Evolutionary conservation across 2,113 vertebrate species (phyloP), one percentile per base, ranked within the genome.

Genomic region (Nibea coibor): DNA sequence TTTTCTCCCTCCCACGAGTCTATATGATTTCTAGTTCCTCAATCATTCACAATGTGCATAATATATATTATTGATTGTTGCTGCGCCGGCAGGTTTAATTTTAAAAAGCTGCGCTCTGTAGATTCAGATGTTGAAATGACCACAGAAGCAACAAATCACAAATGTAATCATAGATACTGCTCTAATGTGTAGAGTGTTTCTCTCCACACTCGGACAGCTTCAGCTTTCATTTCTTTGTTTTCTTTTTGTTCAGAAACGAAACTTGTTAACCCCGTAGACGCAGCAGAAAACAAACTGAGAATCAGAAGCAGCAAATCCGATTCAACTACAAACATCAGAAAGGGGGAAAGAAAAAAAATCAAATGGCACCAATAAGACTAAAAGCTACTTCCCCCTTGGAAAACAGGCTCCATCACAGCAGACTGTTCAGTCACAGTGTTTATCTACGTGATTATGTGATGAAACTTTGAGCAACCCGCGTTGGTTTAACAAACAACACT

Each of bases 11-110:
- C 61, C 24, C 14, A 51, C 5, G 24, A 66, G 57, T 67, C 31
- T 8, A 8, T 26, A 48, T 24, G 69, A 62, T 66, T 45, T 80
- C 22, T 2, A 61, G 4, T 62, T 70, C 50, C 31, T 72, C 69
- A 62, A 65, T 81, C 85, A 75, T 64, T 12, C 68, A 16, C 53
- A 43, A 5, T 76, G 54, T 83, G 63, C 0, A 87, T 89, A 76
- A 87, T 78, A 22, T 69, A 79, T 48, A 56, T 67, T 69, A 88
- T 70, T 83, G 77, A 84, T 80, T 71, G 59, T 24, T 81, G 22
- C 22, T 77, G 72, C 11, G 19, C 35, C 9, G 6, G 56, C 51
- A 47, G 47, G 22, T 75, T 83, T 72, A n/a, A 78, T 80, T 74
- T 57, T 39, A 14, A 61, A 76, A 72, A 66, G 48, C 59, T 7